A percentile compares a stretch with the other conserved stretches of the same genome.
These are phyloP conservation scores for Microctonus aethiopoides DNA, from an alignment of 2,888 invertebrate genomes.

Conservation along the genomic window DNA sequence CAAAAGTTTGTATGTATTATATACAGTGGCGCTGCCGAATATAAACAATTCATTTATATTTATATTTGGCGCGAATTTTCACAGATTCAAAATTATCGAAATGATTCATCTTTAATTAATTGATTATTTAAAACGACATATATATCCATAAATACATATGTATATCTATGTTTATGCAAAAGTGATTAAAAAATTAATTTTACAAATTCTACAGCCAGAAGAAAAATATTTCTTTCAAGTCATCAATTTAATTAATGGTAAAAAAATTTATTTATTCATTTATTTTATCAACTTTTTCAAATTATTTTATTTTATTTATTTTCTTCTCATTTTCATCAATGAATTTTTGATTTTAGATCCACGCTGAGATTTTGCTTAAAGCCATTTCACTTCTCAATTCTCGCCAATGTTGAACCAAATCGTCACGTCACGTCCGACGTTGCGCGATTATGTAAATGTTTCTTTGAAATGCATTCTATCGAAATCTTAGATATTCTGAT, in stretches of 20 bases:
- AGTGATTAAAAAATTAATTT: too few species aligned
- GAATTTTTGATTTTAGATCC: background rate
- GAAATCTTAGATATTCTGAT: conserved; percentile 29
- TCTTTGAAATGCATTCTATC: conserved; percentile 32
- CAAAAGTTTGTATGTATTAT: background rate
- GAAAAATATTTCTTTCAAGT: too few species aligned
- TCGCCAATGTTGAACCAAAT: conserved; percentile 6
- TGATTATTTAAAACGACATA: too few species aligned
- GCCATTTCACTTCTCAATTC: conserved; percentile 1
- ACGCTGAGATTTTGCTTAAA: background rate
- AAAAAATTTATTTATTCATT: too few species aligned
- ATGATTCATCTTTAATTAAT: too few species aligned
- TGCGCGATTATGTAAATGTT: conserved; percentile 32
- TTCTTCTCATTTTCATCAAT: background rate
- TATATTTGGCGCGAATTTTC: too few species aligned
- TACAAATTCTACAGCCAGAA: too few species aligned
- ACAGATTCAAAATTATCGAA: too few species aligned
- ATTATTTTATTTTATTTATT: background rate
- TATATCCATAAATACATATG: too few species aligned
- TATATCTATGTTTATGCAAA: too few species aligned
- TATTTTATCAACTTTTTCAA: background rate
- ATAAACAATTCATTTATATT: too few species aligned
- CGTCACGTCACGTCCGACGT: conserved; percentile 26
- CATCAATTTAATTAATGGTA: too few species aligned
- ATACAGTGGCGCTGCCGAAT: background rate